These are phyloP conservation scores for Sylvia borin DNA, from an alignment of 2,797 vertebrate species.

Conservation along the genomic window DNA sequence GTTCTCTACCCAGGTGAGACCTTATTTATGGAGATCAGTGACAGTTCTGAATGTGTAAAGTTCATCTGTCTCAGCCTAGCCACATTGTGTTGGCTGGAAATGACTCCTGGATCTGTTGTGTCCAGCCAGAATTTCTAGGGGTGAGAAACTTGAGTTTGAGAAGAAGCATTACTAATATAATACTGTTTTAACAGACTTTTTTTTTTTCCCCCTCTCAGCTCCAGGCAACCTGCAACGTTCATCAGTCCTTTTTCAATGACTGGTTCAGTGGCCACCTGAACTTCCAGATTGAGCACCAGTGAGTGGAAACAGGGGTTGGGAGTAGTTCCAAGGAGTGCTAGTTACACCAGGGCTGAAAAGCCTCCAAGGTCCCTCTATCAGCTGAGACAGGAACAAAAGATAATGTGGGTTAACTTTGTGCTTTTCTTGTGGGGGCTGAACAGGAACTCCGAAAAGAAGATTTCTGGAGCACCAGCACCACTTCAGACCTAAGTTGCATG, in stretches of 20 bases:
- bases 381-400: background rate
- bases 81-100: background rate
- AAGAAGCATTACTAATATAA: background rate
- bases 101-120: background rate
- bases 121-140: background rate
- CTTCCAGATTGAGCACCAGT: conserved; percentile 87
- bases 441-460: background rate
- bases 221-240: conserved; percentile 82
- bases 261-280: conserved; percentile 87
- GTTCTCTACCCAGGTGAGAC: conserved; percentile 80
- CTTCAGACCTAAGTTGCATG: background rate
- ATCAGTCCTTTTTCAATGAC: conserved; percentile 82
- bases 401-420: background rate
- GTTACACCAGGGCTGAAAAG: background rate
- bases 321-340: background rate
- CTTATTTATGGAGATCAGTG: background rate
- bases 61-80: background rate
- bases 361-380: background rate
- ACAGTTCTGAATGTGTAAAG: background rate
- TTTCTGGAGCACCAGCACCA: background rate
- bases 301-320: conserved; percentile 28
- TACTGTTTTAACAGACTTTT: background rate
- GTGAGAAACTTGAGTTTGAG: background rate
- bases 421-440: background rate
- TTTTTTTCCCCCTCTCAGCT: conserved; percentile 60